Evolutionary conservation across 2,888 invertebrate genomes (phyloP).

Genomic region (Metalampra italica): DNA sequence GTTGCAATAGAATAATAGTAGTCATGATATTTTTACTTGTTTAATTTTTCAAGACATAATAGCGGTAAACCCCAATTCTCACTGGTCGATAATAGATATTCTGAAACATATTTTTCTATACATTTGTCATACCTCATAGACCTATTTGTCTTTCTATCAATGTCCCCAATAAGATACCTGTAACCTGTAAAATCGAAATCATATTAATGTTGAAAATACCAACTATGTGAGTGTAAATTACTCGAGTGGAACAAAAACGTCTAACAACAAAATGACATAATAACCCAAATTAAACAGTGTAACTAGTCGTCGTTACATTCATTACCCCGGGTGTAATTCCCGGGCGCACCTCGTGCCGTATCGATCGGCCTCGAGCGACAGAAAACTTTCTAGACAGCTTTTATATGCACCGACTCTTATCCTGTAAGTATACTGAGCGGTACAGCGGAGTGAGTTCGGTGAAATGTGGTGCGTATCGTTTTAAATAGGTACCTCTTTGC

Average conservation of each 20-base stretch:
- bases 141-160: no score
- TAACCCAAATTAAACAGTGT: slow-evolving; percentile 67
- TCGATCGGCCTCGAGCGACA: slow-evolving; percentile 73
- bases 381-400: slow-evolving; percentile 80
- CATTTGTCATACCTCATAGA: no score
- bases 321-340: slow-evolving; percentile 59
- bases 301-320: slow-evolving; percentile 62
- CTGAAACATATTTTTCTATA: no score
- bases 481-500: neutral
- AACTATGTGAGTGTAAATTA: neutral
- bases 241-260: neutral
- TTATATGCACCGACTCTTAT: slow-evolving; percentile 77
- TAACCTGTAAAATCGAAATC: no score
- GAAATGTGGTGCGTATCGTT: slow-evolving; percentile 23
- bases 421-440: slow-evolving; percentile 44
- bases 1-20: no score
- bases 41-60: no score
- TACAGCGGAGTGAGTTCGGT: slow-evolving; percentile 34
- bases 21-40: no score
- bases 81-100: no score
- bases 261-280: slow-evolving; percentile 48
- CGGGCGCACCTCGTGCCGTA: slow-evolving; percentile 60
- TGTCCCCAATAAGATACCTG: no score
- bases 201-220: neutral
- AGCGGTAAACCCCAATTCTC: no score